Conservation (phyloP, 35 echinoderm and acorn worm genomes). For the Heliocidaris erythrogramma region DNA sequence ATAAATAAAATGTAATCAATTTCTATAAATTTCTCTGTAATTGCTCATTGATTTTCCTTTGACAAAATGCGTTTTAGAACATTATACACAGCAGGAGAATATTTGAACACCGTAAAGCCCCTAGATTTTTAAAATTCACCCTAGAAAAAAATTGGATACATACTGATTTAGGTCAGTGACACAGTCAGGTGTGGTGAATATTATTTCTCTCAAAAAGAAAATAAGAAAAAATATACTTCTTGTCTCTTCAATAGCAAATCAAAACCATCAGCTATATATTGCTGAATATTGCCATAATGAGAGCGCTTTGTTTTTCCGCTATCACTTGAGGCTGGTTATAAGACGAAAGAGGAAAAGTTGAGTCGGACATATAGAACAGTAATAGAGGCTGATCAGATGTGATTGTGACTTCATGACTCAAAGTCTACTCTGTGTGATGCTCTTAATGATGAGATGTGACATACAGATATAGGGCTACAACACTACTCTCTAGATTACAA, state of each 20-base stretch:
- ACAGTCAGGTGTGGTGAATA: neutral
- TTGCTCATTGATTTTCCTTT: too few species aligned
- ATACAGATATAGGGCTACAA: conserved; percentile 4
- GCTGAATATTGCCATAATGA: neutral
- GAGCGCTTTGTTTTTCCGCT: neutral
- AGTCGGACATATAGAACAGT: neutral
- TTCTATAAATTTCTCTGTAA: too few species aligned
- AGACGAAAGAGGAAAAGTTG: neutral
- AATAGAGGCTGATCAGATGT: conserved; percentile 3
- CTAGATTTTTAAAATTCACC: too few species aligned
- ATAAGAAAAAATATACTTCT: neutral
- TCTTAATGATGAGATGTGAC: conserved; percentile 17
- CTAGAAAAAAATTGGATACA: too few species aligned
- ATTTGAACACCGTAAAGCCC: too few species aligned
- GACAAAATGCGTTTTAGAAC: too few species aligned
- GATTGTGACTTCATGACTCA: conserved; percentile 10
- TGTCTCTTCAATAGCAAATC: neutral
- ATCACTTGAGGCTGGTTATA: neutral
- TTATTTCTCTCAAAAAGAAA: neutral
- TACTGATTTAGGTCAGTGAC: neutral
- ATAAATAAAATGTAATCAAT: too few species aligned
- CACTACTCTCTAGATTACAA: neutral
- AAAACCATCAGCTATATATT: neutral
- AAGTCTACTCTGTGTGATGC: neutral
- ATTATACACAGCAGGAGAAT: too few species aligned